Percentiles rank a stretch among this genome's conserved stretches.
Evolutionary conservation across 2,797 vertebrate species (phyloP).

Genomic region (Gymnothorax reevesii): DNA sequence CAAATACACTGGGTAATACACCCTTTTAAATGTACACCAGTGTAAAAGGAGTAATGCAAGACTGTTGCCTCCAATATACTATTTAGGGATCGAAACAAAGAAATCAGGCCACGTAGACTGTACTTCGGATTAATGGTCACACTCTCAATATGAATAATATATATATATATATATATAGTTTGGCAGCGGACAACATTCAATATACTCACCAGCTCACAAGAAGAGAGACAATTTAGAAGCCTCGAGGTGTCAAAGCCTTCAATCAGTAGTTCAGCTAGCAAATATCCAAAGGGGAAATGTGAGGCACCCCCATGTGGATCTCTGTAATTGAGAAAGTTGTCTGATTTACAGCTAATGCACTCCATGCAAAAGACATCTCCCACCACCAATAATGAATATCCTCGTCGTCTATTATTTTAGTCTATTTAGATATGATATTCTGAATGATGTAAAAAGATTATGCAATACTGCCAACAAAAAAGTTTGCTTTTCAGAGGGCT

Average conservation of each 20-base stretch:
- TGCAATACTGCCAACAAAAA: background rate
- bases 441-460: background rate
- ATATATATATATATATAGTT: too few species aligned
- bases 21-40: background rate
- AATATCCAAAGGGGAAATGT: conserved; percentile 29
- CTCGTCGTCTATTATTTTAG: background rate
- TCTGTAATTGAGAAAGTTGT: conserved; percentile 18
- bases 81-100: too few species aligned
- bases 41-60: background rate
- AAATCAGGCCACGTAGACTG: background rate
- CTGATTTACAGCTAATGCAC: background rate
- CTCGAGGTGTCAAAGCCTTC: conserved; percentile 26
- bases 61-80: background rate
- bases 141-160: background rate
- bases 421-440: background rate
- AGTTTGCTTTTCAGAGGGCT: too few species aligned
- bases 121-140: background rate
- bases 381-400: background rate
- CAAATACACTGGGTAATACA: too few species aligned
- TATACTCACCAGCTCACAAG: conserved; percentile 13
- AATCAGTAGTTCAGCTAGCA: conserved; percentile 24
- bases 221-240: conserved; percentile 18
- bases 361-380: background rate
- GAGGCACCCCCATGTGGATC: background rate
- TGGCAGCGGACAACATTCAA: background rate